Evolutionary conservation across 2,113 vertebrate genomes (phyloP), one percentile per base, ranked within the genome.

Genomic region (Chelonoidis abingdonii): DNA sequence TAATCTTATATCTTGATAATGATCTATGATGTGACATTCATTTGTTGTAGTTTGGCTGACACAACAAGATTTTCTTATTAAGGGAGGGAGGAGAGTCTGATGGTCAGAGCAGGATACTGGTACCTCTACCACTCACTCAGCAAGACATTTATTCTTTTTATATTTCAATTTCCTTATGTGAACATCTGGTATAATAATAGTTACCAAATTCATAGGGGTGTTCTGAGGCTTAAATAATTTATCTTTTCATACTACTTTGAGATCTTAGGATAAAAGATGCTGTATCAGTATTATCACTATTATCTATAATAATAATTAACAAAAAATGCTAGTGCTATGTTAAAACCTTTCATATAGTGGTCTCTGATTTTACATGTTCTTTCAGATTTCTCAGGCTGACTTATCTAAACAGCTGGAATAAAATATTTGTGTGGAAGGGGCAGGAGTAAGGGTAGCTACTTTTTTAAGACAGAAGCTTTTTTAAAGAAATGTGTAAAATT

Each of bases 141-240:
- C 49, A 97, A 94, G 89, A 1, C 2, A 90, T 90, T 92, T 35
- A 87, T 93, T 95, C 78, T 75, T 49, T 94, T 92, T 93, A 89
- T 91, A 72, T 72, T 83, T 79, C 44, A 86, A 8, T 88, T 97
- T 94, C 93, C 57, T 92, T 22, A 57, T 54, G 16, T 85, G 87
- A 95, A 93, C 92, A 79, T 86, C 95, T 97, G 41, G 31, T 89
- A 41, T 81, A 88, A 88, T 89, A 89, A 86, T 84, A 89, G 85
- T 92, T 86, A 56, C 78, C 53, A 88, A 91, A 95, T 90, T 94
- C 89, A 94, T 49, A 87, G 49, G 53, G 44, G 53, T 80, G 17
- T n/a, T 92, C 22, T 89, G 52, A 93, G 7, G 29, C 56, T 47
- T 96, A 91, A 96, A 93, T 93, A 94, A 93, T 95, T 94, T 92